These are phyloP conservation scores for Elymnias hypermnestra DNA, from an alignment of 1,140 invertebrate species.

Conservation along the genomic window DNA sequence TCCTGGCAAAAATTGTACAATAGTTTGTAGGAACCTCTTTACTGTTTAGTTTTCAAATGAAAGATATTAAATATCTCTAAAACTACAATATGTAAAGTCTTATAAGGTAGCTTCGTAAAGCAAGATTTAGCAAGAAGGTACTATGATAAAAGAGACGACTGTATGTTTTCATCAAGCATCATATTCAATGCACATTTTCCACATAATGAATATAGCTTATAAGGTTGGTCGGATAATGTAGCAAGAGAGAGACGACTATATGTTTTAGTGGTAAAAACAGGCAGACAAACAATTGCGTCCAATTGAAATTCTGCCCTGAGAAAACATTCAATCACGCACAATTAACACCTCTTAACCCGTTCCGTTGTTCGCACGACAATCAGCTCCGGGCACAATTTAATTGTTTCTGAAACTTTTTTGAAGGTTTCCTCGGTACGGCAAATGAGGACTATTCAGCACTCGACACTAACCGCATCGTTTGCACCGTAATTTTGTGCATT, in stretches of 20 bases:
- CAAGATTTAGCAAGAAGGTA: too few species aligned
- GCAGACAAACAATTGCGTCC: constrained; percentile 66
- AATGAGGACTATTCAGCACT: constrained; percentile 2
- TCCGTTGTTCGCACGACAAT: constrained; percentile 51
- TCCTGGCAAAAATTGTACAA: too few species aligned
- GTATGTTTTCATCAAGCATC: too few species aligned
- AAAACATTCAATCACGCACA: constrained; percentile 77
- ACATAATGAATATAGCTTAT: too few species aligned
- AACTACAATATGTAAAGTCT: too few species aligned
- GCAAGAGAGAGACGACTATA: constrained; percentile 7
- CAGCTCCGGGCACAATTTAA: constrained; percentile 17
- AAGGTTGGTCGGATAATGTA: not conserved
- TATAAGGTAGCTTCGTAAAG: too few species aligned
- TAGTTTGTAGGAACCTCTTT: too few species aligned
- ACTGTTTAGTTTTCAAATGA: too few species aligned
- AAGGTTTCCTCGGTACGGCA: constrained; percentile 13
- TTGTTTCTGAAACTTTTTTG: constrained; percentile 21
- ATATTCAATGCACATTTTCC: too few species aligned
- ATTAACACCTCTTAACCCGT: constrained; percentile 77
- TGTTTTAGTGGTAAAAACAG: constrained; percentile 34
- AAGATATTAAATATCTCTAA: too few species aligned
- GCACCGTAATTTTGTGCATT: not conserved
- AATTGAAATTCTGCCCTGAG: constrained; percentile 73
- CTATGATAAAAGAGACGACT: too few species aligned
- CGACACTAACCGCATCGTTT: not conserved